Evolutionary conservation across 2,797 vertebrate species (phyloP).

Genomic region (Triplophysa yarkandensis): DNA sequence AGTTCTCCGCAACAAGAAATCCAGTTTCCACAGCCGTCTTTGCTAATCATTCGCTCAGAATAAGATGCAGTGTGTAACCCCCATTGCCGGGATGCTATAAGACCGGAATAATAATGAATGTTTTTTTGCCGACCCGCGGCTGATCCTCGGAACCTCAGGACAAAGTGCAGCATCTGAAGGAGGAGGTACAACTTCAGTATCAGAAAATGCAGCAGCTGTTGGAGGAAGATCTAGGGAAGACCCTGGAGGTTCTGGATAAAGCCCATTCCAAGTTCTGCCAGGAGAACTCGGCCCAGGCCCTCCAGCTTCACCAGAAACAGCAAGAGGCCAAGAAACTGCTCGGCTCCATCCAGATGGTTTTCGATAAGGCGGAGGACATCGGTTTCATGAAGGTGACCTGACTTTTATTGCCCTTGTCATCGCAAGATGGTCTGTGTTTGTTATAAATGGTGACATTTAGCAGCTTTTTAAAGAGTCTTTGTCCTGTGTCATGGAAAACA

Average conservation of each 20-base stretch:
- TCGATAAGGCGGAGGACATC: slow-evolving; percentile 96
- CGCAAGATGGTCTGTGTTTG: slow-evolving; percentile 4
- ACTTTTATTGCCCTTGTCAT: slow-evolving; percentile 37
- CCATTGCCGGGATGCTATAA: background rate
- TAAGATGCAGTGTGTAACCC: slow-evolving; percentile 18
- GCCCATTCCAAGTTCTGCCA: slow-evolving; percentile 97
- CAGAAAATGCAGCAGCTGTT: slow-evolving; percentile 98
- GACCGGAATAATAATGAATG: slow-evolving; percentile 21
- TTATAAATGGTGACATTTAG: slow-evolving; percentile 40
- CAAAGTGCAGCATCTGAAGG: slow-evolving; percentile 94
- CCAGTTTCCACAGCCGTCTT: slow-evolving; percentile 12
- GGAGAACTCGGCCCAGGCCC: slow-evolving; percentile 91
- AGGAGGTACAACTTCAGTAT: slow-evolving; percentile 95
- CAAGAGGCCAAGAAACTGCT: slow-evolving; percentile 98
- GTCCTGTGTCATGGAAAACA: slow-evolving; percentile 1
- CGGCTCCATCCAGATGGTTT: slow-evolving; percentile 94
- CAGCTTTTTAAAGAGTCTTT: slow-evolving; percentile 27
- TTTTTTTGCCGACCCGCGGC: slow-evolving; percentile 6
- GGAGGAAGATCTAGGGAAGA: slow-evolving; percentile 94
- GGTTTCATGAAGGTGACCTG: slow-evolving; percentile 93
- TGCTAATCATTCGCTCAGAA: slow-evolving; percentile 1
- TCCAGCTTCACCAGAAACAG: slow-evolving; percentile 92
- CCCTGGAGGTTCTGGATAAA: slow-evolving; percentile 94
- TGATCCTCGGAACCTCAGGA: slow-evolving; percentile 74
- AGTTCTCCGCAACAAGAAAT: slow-evolving; percentile 5